phyloP scores from a whole-genome alignment of 2,888 invertebrate species.

The Allygus modestus region DNA sequence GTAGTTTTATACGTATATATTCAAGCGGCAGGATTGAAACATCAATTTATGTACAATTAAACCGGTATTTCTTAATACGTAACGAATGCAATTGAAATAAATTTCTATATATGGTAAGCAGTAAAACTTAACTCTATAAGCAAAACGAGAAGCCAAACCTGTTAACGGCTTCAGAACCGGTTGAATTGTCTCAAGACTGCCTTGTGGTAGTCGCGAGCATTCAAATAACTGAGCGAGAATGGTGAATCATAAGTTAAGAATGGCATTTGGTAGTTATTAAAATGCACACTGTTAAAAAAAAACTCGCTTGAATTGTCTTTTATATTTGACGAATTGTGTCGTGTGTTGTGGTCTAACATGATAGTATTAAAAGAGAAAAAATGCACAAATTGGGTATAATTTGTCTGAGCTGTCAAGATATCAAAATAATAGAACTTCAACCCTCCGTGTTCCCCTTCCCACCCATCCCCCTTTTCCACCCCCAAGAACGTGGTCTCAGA shows the following conservation, averaged over 20 bases:
- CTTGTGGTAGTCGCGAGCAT: not conserved
- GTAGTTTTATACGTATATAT: not conserved
- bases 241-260: too few relatives aligned
- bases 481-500: conserved; percentile 22
- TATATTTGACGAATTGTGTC: too few relatives aligned
- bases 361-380: too few relatives aligned
- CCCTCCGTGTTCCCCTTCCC: not conserved
- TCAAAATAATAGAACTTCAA: not conserved
- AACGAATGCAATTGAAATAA: conserved; percentile 18
- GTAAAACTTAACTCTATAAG: not conserved
- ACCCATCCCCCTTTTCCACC: not conserved
- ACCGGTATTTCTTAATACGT: not conserved
- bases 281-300: too few relatives aligned
- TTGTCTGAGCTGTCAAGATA: not conserved
- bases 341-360: too few relatives aligned
- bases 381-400: not conserved
- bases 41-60: not conserved
- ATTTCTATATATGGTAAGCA: conserved; percentile 1
- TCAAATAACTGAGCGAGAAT: too few relatives aligned
- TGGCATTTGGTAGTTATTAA: too few relatives aligned
- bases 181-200: not conserved
- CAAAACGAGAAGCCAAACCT: not conserved
- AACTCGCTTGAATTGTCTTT: too few relatives aligned
- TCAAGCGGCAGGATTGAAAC: not conserved
- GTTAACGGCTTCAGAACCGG: not conserved